Evolutionary conservation across 2,113 vertebrate genomes (phyloP), one percentile per base, ranked within the genome.

Genomic region (Pseudolaguvia tuberculata): DNA sequence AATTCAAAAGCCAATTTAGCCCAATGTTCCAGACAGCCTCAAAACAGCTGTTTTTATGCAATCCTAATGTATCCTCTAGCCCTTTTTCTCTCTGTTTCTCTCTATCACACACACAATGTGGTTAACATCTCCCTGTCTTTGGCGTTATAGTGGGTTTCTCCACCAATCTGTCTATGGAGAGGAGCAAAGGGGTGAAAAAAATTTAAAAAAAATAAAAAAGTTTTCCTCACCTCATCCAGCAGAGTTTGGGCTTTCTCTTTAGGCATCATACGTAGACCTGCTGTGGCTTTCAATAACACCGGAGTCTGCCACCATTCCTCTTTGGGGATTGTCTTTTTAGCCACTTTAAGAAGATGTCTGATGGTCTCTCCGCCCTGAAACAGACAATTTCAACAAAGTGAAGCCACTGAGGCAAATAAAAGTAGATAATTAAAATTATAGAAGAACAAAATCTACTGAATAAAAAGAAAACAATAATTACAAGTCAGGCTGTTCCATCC

Each of bases 201-300:
- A 29, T 39, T 56, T 10, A n/a, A 35, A 70, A 31, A 62, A 72
- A 80, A 73, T 82, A 81, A 72, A 78, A 68, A 77, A 82, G 81
- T 80, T 76, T 71, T 77, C 79, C 81, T 87, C 84, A 97, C 97
- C 95, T 97, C 93, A 17, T 88, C 84, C 68, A 99, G 90, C 82
- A 98, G 88, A 86, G 89, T 91, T 11, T 87, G 89, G 76, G 97
- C 95, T 85, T 96, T 94, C 55, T 94, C 91, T 55, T 91, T 91
- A 0, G 95, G 92, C 71, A 99, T 88, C 77, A 99, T 84, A 21
- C 97, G 93, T 42, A 99, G 91, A 67, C 97, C 97, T 4, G 96
- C 97, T 0, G 97, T 99, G 77, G 97, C 97, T 91, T 94, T 98
- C 83, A 99, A 86, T 72, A 99, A 93, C 78, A 99, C 94, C 0